Conservation (phyloP, 37 sponge, comb jelly and placozoan species). For the Chondrilla cf. caribensis region DNA sequence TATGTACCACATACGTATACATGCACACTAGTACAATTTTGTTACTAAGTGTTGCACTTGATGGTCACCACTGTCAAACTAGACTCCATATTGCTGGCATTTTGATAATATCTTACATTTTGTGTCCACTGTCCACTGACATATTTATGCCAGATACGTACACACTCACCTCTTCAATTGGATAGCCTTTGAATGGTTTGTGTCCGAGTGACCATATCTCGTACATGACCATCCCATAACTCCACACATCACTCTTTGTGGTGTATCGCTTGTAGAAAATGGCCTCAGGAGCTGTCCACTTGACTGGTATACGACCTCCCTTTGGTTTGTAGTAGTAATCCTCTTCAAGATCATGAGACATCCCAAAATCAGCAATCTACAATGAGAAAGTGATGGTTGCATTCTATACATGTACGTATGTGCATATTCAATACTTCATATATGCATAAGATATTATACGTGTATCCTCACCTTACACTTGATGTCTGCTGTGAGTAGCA, state of each 20-base stretch:
- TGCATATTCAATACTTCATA: too few relatives aligned
- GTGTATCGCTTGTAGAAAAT: background rate
- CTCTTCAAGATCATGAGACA: conserved; percentile 25
- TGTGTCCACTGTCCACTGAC: too few relatives aligned
- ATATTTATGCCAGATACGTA: background rate
- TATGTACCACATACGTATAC: background rate
- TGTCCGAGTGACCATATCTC: conserved; percentile 13
- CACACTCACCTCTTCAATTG: background rate
- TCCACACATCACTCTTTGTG: conserved; percentile 16
- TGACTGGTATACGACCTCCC: conserved; percentile 21
- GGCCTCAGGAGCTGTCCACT: conserved; percentile 30
- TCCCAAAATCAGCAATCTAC: conserved; percentile 31
- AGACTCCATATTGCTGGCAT: too few relatives aligned
- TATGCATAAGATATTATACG: too few relatives aligned
- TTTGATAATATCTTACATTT: too few relatives aligned
- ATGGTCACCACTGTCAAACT: too few relatives aligned
- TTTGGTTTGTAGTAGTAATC: conserved; percentile 14
- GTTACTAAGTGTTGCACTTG: background rate
- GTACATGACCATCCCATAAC: conserved; percentile 1
- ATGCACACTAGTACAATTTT: background rate
- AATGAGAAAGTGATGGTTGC: too few relatives aligned
- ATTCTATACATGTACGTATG: too few relatives aligned
- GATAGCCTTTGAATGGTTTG: background rate
- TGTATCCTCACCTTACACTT: too few relatives aligned
- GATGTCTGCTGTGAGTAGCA: too few relatives aligned